These are phyloP conservation scores for Brachionus koreanus DNA, from an alignment of 1,140 invertebrate species.

Conservation along the genomic window DNA sequence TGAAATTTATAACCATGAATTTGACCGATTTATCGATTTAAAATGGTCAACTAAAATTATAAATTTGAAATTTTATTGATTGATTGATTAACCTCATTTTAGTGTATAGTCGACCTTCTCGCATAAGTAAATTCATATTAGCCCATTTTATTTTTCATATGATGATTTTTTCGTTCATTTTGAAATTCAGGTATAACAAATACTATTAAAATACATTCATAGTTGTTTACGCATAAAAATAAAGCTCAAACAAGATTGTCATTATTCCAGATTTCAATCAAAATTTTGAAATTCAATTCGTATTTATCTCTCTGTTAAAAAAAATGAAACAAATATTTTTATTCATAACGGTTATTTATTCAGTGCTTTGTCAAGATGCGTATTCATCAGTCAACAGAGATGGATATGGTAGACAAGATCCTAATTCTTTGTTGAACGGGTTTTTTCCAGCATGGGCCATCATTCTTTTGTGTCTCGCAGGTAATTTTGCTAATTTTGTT, in stretches of 20 bases:
- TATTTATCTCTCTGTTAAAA: not conserved
- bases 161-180: not conserved
- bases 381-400: constrained; percentile 18
- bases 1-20: not conserved
- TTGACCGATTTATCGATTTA: constrained; percentile 8
- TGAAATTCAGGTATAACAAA: constrained; percentile 15
- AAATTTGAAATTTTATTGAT: not conserved
- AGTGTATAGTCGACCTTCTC: not conserved
- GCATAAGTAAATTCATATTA: not conserved
- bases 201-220: not conserved
- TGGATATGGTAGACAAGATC: constrained; percentile 8
- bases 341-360: not conserved
- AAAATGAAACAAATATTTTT: not conserved
- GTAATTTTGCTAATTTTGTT: not conserved
- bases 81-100: constrained; percentile 28
- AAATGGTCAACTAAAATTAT: not conserved
- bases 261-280: not conserved
- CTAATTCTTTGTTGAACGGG: not conserved
- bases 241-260: not conserved
- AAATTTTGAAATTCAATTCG: not conserved
- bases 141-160: not conserved
- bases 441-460: constrained; percentile 30
- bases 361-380: not conserved
- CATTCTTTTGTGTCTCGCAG: constrained; percentile 2
- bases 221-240: not conserved